Percentiles rank a stretch among this genome's conserved stretches.
These are phyloP conservation scores for Holothuria leucospilota DNA, from an alignment of 53 echinoderm and acorn worm species.

Conservation along the genomic window DNA sequence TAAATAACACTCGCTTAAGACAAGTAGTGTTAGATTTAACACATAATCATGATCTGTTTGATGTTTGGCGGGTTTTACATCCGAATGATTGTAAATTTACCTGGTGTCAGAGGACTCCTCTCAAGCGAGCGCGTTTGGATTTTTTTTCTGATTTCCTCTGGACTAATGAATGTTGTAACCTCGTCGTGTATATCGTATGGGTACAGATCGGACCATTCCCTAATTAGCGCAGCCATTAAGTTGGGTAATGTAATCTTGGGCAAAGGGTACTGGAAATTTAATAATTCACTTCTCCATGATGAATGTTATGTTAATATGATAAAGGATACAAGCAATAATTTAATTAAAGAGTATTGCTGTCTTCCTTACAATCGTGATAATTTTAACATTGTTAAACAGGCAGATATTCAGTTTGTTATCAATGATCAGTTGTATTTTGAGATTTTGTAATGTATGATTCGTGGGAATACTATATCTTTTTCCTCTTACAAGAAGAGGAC, in stretches of 20 bases:
- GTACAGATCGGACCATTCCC: constrained; percentile 42
- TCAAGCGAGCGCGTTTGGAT: constrained; percentile 19
- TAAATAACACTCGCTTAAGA: constrained; percentile 16
- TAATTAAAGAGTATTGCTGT: too few relatives aligned
- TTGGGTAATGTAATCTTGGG: neutral
- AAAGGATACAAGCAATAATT: too few relatives aligned
- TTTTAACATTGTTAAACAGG: too few relatives aligned
- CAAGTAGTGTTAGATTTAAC: neutral
- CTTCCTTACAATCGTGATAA: too few relatives aligned
- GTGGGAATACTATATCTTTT: too few relatives aligned
- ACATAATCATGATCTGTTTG: constrained; percentile 7
- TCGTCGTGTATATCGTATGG: neutral
- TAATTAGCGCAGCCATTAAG: constrained; percentile 19
- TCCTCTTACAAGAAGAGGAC: too few relatives aligned
- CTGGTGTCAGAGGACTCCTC: neutral
- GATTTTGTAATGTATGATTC: too few relatives aligned
- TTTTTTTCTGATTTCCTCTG: constrained; percentile 25
- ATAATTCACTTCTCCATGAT: neutral
- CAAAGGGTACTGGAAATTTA: constrained; percentile 33
- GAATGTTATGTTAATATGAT: too few relatives aligned
- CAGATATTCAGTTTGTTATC: too few relatives aligned
- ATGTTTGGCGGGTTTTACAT: constrained; percentile 29
- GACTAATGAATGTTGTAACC: neutral
- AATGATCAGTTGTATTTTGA: too few relatives aligned
- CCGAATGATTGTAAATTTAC: neutral